Percentiles rank a stretch among this genome's conserved stretches.
phyloP scores from a whole-genome alignment of 2,888 invertebrate species.

The Furcula furcula region DNA sequence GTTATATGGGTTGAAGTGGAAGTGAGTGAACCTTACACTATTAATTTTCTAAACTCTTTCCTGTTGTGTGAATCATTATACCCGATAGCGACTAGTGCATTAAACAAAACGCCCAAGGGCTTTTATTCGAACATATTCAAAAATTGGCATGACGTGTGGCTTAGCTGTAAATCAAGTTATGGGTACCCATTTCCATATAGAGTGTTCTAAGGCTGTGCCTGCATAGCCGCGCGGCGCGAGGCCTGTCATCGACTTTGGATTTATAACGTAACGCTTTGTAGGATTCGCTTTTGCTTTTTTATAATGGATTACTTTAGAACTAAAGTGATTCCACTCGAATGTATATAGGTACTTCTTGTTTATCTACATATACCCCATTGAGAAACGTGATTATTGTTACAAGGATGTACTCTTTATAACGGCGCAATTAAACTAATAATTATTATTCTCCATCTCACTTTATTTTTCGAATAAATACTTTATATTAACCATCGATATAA shows the following conservation, averaged over 20 bases:
- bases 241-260: constrained; percentile 38
- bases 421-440: no score
- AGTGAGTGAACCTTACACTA: no score
- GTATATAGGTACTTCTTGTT: constrained; percentile 13
- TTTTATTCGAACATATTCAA: neutral
- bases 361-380: constrained; percentile 12
- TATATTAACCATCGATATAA: no score
- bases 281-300: constrained; percentile 33
- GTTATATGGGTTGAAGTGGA: no score
- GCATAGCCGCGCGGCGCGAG: constrained; percentile 29
- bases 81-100: no score
- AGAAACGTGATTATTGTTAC: neutral
- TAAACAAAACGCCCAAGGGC: no score
- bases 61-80: no score
- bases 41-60: no score
- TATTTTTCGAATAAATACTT: no score
- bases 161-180: constrained; percentile 29
- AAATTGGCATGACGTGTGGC: constrained; percentile 15
- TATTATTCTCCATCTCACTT: no score
- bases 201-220: constrained; percentile 38
- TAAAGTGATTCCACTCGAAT: constrained; percentile 14
- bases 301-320: constrained; percentile 34
- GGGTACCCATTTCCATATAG: constrained; percentile 40
- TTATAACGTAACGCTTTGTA: constrained; percentile 39
- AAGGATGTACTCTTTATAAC: no score